Evolutionary conservation across 2,113 vertebrate genomes (phyloP).

Genomic region (Campylomormyrus tamandua): DNA sequence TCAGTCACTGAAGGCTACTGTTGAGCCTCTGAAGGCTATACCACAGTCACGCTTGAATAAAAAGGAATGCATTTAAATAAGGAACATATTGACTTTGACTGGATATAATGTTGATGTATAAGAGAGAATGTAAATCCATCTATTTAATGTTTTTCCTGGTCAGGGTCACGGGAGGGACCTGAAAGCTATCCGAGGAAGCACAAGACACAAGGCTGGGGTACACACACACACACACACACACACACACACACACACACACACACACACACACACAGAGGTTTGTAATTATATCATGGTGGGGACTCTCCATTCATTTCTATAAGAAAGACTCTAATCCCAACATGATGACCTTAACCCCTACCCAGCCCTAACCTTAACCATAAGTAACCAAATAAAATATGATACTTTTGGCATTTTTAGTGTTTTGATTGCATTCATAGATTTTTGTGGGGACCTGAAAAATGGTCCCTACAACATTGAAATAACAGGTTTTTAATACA

Average conservation of each 20-base stretch:
- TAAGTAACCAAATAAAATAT: too few relatives aligned
- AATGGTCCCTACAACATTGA: too few relatives aligned
- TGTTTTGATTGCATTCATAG: too few relatives aligned
- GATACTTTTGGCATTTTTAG: too few relatives aligned
- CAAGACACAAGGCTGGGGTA: not conserved
- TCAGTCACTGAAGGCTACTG: not conserved
- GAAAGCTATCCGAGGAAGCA: not conserved
- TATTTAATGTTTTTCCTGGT: not conserved
- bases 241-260: too few relatives aligned
- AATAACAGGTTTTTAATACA: too few relatives aligned
- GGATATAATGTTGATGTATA: not conserved
- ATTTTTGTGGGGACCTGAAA: too few relatives aligned
- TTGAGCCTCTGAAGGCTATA: not conserved
- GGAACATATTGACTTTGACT: not conserved
- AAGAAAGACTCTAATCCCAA: too few relatives aligned
- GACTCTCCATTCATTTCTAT: too few relatives aligned
- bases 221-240: not conserved
- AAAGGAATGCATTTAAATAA: not conserved
- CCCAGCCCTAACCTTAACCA: too few relatives aligned
- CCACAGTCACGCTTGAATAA: not conserved
- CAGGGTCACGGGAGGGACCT: not conserved
- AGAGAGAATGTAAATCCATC: not conserved
- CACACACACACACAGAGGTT: not conserved
- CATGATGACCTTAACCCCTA: too few relatives aligned
- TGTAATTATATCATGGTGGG: too few relatives aligned